Evolutionary conservation across 2,888 invertebrate genomes (phyloP).

Genomic region (Lagria hirta): DNA sequence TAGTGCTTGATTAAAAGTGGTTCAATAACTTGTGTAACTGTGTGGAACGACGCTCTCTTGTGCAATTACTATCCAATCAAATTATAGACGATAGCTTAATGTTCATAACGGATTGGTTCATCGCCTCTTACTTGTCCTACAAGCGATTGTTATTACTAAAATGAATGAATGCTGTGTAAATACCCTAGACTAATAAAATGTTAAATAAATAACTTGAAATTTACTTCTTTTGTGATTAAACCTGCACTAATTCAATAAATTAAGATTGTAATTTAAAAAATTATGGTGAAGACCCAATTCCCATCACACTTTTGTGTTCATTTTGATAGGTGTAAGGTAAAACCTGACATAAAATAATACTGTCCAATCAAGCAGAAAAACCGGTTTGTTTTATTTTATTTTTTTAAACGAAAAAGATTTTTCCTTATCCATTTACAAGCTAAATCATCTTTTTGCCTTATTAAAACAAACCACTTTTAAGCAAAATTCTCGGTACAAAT

Average conservation of each 20-base stretch:
- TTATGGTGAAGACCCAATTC: neutral
- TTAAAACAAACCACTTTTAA: too few relatives aligned
- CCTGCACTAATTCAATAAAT: too few relatives aligned
- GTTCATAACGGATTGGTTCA: constrained; percentile 36
- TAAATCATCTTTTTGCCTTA: too few relatives aligned
- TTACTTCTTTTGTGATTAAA: constrained; percentile 1
- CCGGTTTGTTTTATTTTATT: too few relatives aligned
- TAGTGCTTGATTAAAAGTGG: constrained; percentile 45
- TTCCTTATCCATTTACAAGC: too few relatives aligned
- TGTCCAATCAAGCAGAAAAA: too few relatives aligned
- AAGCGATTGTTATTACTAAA: constrained; percentile 24
- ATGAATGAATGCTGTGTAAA: constrained; percentile 51
- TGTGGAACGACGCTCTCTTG: constrained; percentile 40
- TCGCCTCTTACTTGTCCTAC: constrained; percentile 27
- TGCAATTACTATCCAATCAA: constrained; percentile 46
- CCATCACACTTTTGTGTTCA: neutral
- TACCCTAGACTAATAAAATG: constrained; percentile 50
- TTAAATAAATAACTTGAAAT: constrained; percentile 48
- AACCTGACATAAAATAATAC: too few relatives aligned
- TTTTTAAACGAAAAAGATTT: too few relatives aligned
- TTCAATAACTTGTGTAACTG: constrained; percentile 45
- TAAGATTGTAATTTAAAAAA: too few relatives aligned
- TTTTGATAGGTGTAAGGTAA: neutral
- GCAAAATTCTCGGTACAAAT: too few relatives aligned
- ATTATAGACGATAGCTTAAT: constrained; percentile 42